These are phyloP conservation scores for Patagioenas fasciata DNA, from an alignment of 2,113 vertebrate genomes.

Conservation along the genomic window DNA sequence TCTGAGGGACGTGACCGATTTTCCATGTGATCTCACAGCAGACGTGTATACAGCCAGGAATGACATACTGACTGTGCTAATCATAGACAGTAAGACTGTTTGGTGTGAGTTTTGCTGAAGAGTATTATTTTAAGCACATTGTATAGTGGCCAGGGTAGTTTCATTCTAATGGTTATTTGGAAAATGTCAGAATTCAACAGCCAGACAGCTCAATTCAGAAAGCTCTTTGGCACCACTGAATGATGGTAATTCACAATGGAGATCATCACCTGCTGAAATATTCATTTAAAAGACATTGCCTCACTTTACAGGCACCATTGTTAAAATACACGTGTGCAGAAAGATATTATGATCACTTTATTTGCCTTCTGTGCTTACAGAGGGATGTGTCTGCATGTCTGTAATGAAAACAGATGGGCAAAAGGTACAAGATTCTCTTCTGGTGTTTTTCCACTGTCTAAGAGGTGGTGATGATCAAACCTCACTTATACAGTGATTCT, in stretches of 20 bases:
- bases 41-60: not conserved
- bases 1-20: accelerated
- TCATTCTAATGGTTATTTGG: not conserved
- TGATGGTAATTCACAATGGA: not conserved
- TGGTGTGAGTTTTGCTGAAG: not conserved
- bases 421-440: not conserved
- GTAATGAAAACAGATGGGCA: not conserved
- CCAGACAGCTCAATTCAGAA: not conserved
- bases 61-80: not conserved
- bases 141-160: not conserved
- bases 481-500: not conserved
- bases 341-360: not conserved
- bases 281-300: not conserved
- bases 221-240: not conserved
- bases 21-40: not conserved
- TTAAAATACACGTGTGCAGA: not conserved
- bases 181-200: not conserved
- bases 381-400: accelerated
- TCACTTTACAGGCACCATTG: not conserved
- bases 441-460: not conserved
- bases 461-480: not conserved
- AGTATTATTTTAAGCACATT: not conserved
- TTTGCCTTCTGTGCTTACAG: not conserved
- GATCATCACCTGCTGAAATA: not conserved
- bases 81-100: not conserved